These are phyloP conservation scores for Sebastes dallii DNA, from an alignment of 2,797 vertebrate species.

Conservation along the genomic window DNA sequence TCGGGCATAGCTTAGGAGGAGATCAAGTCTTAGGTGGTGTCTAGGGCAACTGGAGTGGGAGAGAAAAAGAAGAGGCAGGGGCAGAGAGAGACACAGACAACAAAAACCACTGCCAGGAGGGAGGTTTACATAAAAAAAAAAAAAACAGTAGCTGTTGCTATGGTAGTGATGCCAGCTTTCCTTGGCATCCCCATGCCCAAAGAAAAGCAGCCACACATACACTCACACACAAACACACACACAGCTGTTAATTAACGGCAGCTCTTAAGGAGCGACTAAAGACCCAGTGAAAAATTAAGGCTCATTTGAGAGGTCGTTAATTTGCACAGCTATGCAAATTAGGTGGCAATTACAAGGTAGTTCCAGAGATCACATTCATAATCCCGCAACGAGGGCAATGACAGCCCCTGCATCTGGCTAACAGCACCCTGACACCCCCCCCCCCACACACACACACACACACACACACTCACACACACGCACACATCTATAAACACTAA, in stretches of 20 bases:
- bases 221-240: slow-evolving; percentile 26
- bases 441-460: neutral
- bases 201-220: slow-evolving; percentile 13
- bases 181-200: slow-evolving; percentile 25
- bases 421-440: slow-evolving; percentile 4
- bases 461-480: neutral
- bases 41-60: neutral
- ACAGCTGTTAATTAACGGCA: slow-evolving; percentile 62
- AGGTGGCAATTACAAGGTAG: slow-evolving; percentile 67
- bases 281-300: slow-evolving; percentile 72
- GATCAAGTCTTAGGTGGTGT: slow-evolving; percentile 21
- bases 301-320: slow-evolving; percentile 74
- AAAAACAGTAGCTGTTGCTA: slow-evolving; percentile 10
- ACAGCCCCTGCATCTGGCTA: slow-evolving; percentile 42
- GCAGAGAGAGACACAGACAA: neutral
- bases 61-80: neutral
- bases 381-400: slow-evolving; percentile 45
- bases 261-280: slow-evolving; percentile 73
- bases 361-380: slow-evolving; percentile 58
- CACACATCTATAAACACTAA: neutral
- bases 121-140: neutral
- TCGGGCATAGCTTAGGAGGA: neutral
- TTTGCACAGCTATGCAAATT: slow-evolving; percentile 79
- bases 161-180: slow-evolving; percentile 25
- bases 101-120: neutral